phyloP scores from a whole-genome alignment of 2,113 vertebrate genomes.

The Embiotoca jacksoni region DNA sequence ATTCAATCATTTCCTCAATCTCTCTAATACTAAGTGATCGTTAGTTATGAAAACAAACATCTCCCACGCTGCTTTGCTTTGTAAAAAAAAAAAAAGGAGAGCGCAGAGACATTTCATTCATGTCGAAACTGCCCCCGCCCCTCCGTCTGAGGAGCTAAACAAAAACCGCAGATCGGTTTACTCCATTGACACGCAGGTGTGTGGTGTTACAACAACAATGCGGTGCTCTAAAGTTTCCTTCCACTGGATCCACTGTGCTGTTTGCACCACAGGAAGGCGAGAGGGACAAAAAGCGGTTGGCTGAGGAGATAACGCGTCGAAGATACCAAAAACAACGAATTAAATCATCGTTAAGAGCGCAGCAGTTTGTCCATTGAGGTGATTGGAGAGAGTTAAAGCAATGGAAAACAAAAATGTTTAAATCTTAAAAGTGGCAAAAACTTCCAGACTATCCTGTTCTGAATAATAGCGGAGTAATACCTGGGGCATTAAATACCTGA shows the following conservation, averaged over 20 bases:
- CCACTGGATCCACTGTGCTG: conserved; percentile 9
- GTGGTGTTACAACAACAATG: conserved; percentile 59
- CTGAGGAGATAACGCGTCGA: conserved; percentile 41
- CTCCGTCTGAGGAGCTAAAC: conserved; percentile 36
- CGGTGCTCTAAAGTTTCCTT: conserved; percentile 53
- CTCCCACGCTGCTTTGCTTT: background rate
- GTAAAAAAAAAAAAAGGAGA: conserved; percentile 1
- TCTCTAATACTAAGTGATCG: background rate
- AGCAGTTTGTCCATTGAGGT: background rate
- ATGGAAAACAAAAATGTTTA: background rate
- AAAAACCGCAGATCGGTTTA: conserved; percentile 68
- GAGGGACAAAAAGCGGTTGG: conserved; percentile 40
- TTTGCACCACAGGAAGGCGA: conserved; percentile 42
- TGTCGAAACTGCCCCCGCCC: too few species aligned
- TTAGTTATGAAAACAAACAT: conserved; percentile 30
- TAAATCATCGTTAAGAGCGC: conserved; percentile 31
- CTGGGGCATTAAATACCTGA: conserved; percentile 31
- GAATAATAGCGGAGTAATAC: background rate
- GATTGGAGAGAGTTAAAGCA: background rate
- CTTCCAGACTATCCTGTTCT: too few species aligned
- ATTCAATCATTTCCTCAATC: background rate
- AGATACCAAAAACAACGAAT: conserved; percentile 52
- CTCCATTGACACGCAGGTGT: conserved; percentile 64
- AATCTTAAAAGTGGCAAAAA: too few species aligned
- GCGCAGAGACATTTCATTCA: background rate